These are phyloP conservation scores for Thumatha senex DNA, from an alignment of 2,888 invertebrate species.

Conservation along the genomic window DNA sequence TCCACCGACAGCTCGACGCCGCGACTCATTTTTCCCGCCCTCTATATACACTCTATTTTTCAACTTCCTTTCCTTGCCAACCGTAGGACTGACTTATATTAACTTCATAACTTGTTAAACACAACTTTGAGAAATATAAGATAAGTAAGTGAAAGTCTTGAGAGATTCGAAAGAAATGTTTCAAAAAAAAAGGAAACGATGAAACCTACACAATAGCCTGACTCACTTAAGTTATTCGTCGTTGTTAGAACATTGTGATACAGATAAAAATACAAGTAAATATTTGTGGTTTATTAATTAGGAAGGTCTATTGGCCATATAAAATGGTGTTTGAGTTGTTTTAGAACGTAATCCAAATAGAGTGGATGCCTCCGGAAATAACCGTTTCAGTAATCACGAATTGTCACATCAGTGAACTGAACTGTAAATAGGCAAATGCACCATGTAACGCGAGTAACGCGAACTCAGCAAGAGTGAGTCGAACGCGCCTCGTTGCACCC, in stretches of 20 bases:
- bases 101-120: constrained; percentile 77
- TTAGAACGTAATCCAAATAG: constrained; percentile 54
- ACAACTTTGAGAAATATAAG: constrained; percentile 73
- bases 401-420: constrained; percentile 73
- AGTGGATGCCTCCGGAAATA: constrained; percentile 60
- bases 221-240: constrained; percentile 48
- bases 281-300: constrained; percentile 57
- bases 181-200: constrained; percentile 30
- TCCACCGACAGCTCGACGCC: constrained; percentile 59
- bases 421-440: constrained; percentile 80
- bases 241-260: constrained; percentile 48
- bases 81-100: constrained; percentile 69
- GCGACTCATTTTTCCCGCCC: constrained; percentile 57
- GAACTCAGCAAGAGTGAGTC: constrained; percentile 44
- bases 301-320: constrained; percentile 43
- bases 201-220: constrained; percentile 47
- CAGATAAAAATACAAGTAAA: constrained; percentile 27
- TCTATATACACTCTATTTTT: constrained; percentile 67
- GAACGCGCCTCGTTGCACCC: constrained; percentile 42
- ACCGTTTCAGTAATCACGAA: constrained; percentile 71
- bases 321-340: constrained; percentile 48
- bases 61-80: constrained; percentile 63
- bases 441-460: constrained; percentile 72
- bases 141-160: constrained; percentile 60
- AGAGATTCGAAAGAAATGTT: constrained; percentile 63